A percentile compares a stretch with the other conserved stretches of the same genome.
Conservation (phyloP, 2,797 vertebrate genomes). For the Helicolenus hilgendorfi region DNA sequence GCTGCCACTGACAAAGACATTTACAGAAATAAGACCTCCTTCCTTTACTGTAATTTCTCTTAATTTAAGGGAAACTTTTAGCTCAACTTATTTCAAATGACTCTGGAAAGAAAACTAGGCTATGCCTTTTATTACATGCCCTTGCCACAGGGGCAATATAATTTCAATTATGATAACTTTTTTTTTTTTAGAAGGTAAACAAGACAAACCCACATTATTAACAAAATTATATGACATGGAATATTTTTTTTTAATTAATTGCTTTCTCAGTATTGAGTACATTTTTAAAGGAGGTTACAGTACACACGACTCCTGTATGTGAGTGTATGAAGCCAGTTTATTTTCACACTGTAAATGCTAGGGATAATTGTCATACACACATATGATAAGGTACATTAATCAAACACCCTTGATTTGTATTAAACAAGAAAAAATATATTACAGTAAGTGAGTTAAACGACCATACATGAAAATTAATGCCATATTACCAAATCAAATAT, state of each 20-base stretch:
- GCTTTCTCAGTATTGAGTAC: background rate
- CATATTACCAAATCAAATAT: constrained; percentile 29
- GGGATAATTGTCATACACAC: constrained; percentile 15
- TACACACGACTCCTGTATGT: background rate
- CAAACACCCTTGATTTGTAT: constrained; percentile 30
- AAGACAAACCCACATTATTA: constrained; percentile 9
- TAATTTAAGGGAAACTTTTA: constrained; percentile 15
- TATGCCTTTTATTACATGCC: constrained; percentile 13
- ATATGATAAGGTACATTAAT: background rate
- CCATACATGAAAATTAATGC: constrained; percentile 24
- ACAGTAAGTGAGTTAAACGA: background rate
- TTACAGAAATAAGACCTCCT: constrained; percentile 5
- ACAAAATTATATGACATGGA: constrained; percentile 3
- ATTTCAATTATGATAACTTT: constrained; percentile 14
- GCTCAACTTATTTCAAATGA: constrained; percentile 24
- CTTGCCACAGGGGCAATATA: constrained; percentile 18
- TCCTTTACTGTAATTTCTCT: background rate
- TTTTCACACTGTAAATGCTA: background rate
- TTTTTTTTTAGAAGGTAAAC: constrained; percentile 44
- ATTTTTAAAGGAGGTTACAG: background rate
- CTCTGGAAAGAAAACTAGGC: constrained; percentile 43
- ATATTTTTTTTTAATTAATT: constrained; percentile 8
- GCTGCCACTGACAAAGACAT: constrained; percentile 13
- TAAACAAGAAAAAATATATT: constrained; percentile 11
- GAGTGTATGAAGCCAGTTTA: background rate